Evolutionary conservation across 2,797 vertebrate species (phyloP).

Genomic region (Limnodromus scolopaceus): DNA sequence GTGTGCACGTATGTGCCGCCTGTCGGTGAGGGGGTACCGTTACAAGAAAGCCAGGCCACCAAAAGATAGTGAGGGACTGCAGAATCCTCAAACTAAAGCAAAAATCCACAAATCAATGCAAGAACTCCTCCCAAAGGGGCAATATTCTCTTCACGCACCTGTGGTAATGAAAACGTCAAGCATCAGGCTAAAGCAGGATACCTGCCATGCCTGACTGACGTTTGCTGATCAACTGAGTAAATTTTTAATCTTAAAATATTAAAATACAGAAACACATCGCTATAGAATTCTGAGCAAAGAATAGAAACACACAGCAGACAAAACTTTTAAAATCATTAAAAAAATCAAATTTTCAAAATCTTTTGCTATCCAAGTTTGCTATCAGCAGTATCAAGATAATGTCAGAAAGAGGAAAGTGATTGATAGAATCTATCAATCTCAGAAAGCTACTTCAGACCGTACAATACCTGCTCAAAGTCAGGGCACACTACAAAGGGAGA

Average conservation of each 20-base stretch:
- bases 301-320: not conserved
- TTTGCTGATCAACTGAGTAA: not conserved
- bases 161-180: not conserved
- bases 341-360: not conserved
- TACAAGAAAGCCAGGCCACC: not conserved
- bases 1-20: not conserved
- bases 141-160: not conserved
- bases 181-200: not conserved
- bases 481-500: not conserved
- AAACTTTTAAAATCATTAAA: not conserved
- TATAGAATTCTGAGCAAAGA: not conserved
- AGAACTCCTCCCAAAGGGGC: not conserved
- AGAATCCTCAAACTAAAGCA: not conserved
- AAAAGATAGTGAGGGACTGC: not conserved
- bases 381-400: not conserved
- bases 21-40: not conserved
- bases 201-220: not conserved
- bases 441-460: not conserved
- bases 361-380: not conserved
- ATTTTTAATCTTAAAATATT: not conserved
- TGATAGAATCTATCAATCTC: not conserved
- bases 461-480: not conserved
- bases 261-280: not conserved
- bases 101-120: not conserved
- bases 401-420: not conserved